phyloP scores from a whole-genome alignment of 2,797 vertebrate genomes.

The Amphiprion clarkii region DNA sequence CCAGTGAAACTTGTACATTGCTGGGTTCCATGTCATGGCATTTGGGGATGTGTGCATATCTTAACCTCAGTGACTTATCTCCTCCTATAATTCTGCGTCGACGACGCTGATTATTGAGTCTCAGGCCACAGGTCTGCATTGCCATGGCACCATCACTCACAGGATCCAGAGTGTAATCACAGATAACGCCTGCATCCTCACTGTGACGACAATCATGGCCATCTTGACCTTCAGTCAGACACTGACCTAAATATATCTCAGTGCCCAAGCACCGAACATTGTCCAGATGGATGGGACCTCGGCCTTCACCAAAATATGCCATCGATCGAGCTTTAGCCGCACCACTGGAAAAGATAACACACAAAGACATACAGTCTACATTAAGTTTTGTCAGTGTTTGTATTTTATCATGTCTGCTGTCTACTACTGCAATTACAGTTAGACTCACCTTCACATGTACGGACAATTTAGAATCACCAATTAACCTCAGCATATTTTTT shows the following conservation, averaged over 20 bases:
- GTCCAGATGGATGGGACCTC: slow-evolving; percentile 88
- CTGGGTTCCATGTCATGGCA: background rate
- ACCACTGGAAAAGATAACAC: slow-evolving; percentile 80
- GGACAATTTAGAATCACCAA: too few relatives aligned
- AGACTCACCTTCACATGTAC: too few relatives aligned
- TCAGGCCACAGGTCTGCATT: slow-evolving; percentile 74
- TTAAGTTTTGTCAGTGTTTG: background rate
- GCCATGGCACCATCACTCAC: slow-evolving; percentile 56
- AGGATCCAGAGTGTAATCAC: slow-evolving; percentile 86
- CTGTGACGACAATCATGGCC: slow-evolving; percentile 88
- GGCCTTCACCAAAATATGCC: slow-evolving; percentile 90
- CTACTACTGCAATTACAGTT: too few relatives aligned
- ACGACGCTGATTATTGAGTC: slow-evolving; percentile 80
- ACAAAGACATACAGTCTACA: background rate
- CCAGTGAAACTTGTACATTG: background rate
- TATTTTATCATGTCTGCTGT: too few relatives aligned
- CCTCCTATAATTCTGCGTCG: slow-evolving; percentile 91
- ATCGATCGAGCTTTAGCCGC: slow-evolving; percentile 88
- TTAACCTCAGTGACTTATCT: slow-evolving; percentile 89
- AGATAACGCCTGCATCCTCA: slow-evolving; percentile 90
- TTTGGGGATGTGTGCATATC: background rate
- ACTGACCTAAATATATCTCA: slow-evolving; percentile 84
- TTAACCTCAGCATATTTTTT: too few relatives aligned
- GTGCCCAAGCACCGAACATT: slow-evolving; percentile 86
- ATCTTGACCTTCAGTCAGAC: slow-evolving; percentile 72